phyloP scores from a whole-genome alignment of 1,140 invertebrate genomes.

The Bombus sibiricus region DNA sequence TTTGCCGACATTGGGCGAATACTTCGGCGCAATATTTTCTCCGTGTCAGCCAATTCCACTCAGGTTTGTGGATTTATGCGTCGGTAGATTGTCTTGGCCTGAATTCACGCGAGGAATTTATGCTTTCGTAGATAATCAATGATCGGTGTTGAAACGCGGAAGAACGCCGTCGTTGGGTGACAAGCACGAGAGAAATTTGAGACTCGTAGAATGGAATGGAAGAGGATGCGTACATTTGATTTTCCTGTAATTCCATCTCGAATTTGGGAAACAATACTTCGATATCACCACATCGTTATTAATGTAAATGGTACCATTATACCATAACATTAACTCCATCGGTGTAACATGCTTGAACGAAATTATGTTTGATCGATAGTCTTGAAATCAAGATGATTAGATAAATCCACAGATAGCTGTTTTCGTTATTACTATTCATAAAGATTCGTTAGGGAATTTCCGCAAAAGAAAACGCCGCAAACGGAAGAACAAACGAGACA shows the following conservation, averaged over 20 bases:
- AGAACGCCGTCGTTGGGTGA: constrained; percentile 5
- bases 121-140: constrained; percentile 50
- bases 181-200: constrained; percentile 19
- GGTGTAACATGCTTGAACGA: too few species aligned
- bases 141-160: constrained; percentile 22
- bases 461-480: constrained; percentile 65
- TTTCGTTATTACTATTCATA: constrained; percentile 59
- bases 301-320: too few species aligned
- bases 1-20: neutral
- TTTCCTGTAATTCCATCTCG: neutral
- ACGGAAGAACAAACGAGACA: constrained; percentile 18
- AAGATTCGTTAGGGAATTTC: constrained; percentile 76
- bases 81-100: constrained; percentile 56
- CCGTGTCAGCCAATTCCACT: constrained; percentile 35
- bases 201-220: neutral
- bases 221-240: neutral
- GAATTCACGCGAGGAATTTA: constrained; percentile 59
- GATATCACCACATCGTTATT: neutral
- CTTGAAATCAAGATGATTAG: too few species aligned
- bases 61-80: constrained; percentile 50
- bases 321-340: too few species aligned
- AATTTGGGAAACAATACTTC: neutral
- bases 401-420: too few species aligned
- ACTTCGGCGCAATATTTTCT: constrained; percentile 34
- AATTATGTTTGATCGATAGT: too few species aligned